phyloP scores from a whole-genome alignment of 35 echinoderm and acorn worm species.

The Heliocidaris tuberculata region DNA sequence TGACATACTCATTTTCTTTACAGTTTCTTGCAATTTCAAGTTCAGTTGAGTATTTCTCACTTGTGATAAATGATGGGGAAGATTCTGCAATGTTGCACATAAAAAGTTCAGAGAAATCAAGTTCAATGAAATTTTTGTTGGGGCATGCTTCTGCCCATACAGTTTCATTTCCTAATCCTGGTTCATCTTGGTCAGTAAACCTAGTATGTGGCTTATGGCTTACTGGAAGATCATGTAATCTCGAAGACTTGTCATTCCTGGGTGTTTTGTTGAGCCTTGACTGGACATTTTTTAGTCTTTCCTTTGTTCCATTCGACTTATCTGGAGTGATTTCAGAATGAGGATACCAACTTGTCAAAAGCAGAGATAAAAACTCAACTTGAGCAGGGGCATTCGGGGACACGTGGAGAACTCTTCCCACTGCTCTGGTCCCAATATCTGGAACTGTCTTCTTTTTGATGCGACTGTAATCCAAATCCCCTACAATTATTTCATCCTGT shows the following conservation, averaged over 20 bases:
- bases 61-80: neutral
- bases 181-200: neutral
- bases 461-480: neutral
- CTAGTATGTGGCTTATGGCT: neutral
- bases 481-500: neutral
- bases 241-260: neutral
- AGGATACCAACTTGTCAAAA: constrained; percentile 32
- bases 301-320: neutral
- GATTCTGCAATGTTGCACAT: neutral
- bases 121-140: neutral
- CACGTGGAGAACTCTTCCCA: neutral
- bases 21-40: neutral
- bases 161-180: neutral
- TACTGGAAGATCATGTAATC: neutral
- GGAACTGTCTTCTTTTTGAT: neutral
- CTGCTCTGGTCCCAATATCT: neutral
- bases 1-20: neutral
- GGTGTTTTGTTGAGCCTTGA: neutral
- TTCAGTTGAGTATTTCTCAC: neutral
- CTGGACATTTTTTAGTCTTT: neutral
- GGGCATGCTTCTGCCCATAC: neutral
- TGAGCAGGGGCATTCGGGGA: neutral
- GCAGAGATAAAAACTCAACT: constrained; percentile 38
- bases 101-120: neutral
- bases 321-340: neutral